Percentiles rank a stretch among this genome's conserved stretches.
Conservation (phyloP, 2,113 vertebrate genomes). For the Lamprotornis superbus region DNA sequence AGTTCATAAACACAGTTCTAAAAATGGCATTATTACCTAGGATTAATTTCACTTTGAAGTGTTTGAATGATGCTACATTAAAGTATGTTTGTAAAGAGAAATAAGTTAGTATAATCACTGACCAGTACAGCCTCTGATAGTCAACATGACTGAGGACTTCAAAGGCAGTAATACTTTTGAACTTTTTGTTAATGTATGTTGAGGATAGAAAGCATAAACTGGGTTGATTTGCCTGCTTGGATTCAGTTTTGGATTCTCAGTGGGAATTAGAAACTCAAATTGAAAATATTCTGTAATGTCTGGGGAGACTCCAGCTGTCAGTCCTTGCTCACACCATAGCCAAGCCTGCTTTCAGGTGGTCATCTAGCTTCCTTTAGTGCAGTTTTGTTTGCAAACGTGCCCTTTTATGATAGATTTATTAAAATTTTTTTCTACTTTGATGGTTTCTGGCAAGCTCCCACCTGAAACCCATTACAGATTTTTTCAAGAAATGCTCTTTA, state of each 20-base stretch:
- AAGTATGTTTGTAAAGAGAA: background rate
- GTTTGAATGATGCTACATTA: background rate
- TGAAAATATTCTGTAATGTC: background rate
- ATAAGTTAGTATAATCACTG: rapidly evolving
- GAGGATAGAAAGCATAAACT: too few relatives aligned
- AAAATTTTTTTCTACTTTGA: background rate
- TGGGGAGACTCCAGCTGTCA: background rate
- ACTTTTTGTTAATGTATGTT: rapidly evolving
- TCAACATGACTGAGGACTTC: too few relatives aligned
- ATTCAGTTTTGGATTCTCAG: background rate
- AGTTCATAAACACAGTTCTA: background rate
- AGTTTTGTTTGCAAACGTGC: background rate
- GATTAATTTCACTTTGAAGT: background rate
- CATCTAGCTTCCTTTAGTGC: background rate
- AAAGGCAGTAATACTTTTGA: background rate
- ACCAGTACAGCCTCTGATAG: background rate
- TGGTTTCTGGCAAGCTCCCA: background rate
- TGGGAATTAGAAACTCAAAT: background rate
- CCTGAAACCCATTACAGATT: background rate
- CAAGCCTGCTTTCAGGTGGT: background rate
- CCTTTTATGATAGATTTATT: background rate
- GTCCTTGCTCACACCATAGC: background rate
- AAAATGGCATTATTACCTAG: background rate
- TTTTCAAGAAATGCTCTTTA: background rate
- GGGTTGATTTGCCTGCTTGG: background rate